These are phyloP conservation scores for Neodiprion lecontei DNA, from an alignment of 1,140 invertebrate species.

Conservation along the genomic window DNA sequence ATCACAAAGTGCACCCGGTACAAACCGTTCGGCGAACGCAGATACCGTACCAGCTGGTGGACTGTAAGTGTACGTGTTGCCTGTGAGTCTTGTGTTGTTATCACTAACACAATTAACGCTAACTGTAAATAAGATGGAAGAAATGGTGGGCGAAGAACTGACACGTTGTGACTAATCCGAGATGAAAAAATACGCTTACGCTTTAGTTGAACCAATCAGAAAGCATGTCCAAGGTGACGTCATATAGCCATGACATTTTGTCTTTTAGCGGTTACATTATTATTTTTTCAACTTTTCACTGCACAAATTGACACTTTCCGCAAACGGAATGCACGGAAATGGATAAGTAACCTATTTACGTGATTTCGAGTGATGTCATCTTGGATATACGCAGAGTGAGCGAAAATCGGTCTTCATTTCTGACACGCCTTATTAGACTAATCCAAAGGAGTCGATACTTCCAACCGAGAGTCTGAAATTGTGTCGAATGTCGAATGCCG, in stretches of 20 bases:
- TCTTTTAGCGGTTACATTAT: neutral
- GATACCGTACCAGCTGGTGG: constrained; percentile 40
- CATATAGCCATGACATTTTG: constrained; percentile 16
- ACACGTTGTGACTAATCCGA: neutral
- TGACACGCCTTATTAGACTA: neutral
- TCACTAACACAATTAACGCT: neutral
- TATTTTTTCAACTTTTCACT: neutral
- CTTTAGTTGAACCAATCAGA: too few relatives aligned
- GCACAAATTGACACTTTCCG: neutral
- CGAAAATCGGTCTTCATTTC: too few relatives aligned
- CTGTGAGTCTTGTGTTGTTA: neutral
- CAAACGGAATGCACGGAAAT: too few relatives aligned
- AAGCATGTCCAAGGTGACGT: too few relatives aligned
- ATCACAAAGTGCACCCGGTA: constrained; percentile 48
- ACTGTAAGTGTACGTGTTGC: constrained; percentile 50
- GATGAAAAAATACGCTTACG: too few relatives aligned
- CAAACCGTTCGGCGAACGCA: constrained; percentile 31
- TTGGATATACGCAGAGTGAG: too few relatives aligned
- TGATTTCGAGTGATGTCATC: too few relatives aligned
- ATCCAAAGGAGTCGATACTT: too few relatives aligned
- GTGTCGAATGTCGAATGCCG: too few relatives aligned
- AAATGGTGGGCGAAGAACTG: too few relatives aligned
- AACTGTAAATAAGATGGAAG: neutral
- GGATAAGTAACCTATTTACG: too few relatives aligned
- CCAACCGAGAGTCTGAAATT: too few relatives aligned